A percentile compares a stretch with the other conserved stretches of the same genome.
Evolutionary conservation across 2,888 invertebrate species (phyloP).

Genomic region (Ochropleura leucogaster): DNA sequence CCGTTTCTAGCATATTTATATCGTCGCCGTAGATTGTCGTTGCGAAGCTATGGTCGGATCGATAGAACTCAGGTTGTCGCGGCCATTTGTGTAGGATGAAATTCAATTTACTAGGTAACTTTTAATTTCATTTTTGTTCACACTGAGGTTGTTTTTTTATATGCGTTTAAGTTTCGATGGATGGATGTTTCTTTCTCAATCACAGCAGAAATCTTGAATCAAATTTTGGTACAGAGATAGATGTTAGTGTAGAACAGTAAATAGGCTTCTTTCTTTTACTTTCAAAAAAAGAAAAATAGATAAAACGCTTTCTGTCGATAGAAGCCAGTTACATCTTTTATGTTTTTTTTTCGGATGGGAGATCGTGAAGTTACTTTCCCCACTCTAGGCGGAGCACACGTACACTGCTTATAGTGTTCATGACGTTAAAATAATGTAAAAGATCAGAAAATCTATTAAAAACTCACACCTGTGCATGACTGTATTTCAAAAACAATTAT

Average conservation of each 20-base stretch:
- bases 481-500: background rate
- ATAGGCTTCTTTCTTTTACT: too few species aligned
- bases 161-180: too few species aligned
- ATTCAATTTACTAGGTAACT: background rate
- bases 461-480: background rate
- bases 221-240: too few species aligned
- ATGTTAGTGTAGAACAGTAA: too few species aligned
- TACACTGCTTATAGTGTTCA: background rate
- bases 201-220: too few species aligned
- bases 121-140: background rate
- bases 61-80: conserved; percentile 1
- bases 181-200: too few species aligned
- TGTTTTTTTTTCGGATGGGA: too few species aligned
- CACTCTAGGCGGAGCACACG: too few species aligned
- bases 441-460: background rate
- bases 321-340: too few species aligned
- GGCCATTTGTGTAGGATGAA: background rate
- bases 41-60: conserved; percentile 5
- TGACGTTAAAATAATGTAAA: background rate
- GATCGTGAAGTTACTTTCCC: too few species aligned
- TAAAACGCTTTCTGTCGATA: too few species aligned
- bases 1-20: conserved; percentile 48
- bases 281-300: too few species aligned
- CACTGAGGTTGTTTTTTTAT: background rate
- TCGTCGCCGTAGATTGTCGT: conserved; percentile 12